Evolutionary conservation across 1,140 invertebrate species (phyloP).

Genomic region (Cydia strobilella): DNA sequence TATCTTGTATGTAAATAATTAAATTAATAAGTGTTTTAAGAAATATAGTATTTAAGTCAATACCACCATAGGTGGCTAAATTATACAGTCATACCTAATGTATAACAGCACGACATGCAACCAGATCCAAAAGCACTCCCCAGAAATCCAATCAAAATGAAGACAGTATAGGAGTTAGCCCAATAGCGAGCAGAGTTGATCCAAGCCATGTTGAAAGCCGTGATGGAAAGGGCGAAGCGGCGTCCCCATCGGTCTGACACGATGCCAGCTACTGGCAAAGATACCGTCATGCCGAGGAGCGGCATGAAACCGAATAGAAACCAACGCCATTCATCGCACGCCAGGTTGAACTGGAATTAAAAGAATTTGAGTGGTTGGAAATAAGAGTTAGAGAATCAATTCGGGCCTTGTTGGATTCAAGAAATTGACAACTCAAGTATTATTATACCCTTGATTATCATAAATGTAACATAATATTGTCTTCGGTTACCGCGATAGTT

Average conservation of each 20-base stretch:
- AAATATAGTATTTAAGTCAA: too few relatives aligned
- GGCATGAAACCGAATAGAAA: constrained; percentile 84
- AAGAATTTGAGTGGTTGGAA: too few relatives aligned
- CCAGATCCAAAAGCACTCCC: constrained; percentile 45
- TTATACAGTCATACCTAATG: constrained; percentile 66
- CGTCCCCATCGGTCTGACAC: constrained; percentile 82
- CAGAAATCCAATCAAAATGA: constrained; percentile 2
- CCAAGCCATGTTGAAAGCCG: constrained; percentile 66
- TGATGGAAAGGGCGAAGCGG: constrained; percentile 78
- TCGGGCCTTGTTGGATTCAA: too few relatives aligned
- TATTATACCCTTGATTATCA: too few relatives aligned
- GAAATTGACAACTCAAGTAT: too few relatives aligned
- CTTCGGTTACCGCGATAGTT: too few relatives aligned
- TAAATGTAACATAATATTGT: too few relatives aligned
- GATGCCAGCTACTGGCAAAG: constrained; percentile 81
- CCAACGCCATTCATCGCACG: constrained; percentile 81
- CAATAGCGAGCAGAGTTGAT: background rate
- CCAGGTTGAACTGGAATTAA: constrained; percentile 38
- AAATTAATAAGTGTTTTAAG: too few relatives aligned
- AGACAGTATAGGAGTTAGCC: background rate
- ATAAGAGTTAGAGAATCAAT: too few relatives aligned
- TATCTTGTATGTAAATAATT: too few relatives aligned
- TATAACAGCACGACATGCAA: constrained; percentile 73
- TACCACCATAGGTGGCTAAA: too few relatives aligned
- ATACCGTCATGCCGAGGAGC: constrained; percentile 83